These are phyloP conservation scores for Eueremaeus valkanovi DNA, from an alignment of 2,888 invertebrate species.

Conservation along the genomic window DNA sequence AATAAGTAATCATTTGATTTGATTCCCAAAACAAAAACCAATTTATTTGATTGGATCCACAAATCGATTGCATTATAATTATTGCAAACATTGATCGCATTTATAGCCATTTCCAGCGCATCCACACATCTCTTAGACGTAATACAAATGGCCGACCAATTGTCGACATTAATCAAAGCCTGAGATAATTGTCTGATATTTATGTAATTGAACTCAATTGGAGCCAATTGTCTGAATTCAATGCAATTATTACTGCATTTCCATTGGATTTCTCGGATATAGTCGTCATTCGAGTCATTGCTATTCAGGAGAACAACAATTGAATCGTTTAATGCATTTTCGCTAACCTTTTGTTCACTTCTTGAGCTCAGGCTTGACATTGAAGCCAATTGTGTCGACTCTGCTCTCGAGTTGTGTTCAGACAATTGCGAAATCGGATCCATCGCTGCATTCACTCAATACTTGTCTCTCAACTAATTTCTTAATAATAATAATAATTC, in stretches of 20 bases:
- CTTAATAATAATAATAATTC: too few relatives aligned
- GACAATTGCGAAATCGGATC: conserved; percentile 17
- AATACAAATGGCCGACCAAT: conserved; percentile 32
- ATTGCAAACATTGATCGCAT: not conserved
- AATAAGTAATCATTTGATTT: conserved; percentile 9
- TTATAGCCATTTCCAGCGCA: conserved; percentile 5
- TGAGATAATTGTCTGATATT: conserved; percentile 5
- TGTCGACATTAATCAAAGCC: not conserved
- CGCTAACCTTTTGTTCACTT: conserved; percentile 8
- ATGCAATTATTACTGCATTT: not conserved
- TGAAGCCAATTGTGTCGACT: not conserved
- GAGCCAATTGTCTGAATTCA: not conserved
- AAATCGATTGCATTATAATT: not conserved
- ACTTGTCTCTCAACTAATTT: too few relatives aligned
- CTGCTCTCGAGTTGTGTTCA: too few relatives aligned
- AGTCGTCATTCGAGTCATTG: conserved; percentile 11
- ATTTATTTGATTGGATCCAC: not conserved
- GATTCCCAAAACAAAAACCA: conserved; percentile 26
- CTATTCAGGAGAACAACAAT: not conserved
- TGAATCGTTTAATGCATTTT: not conserved
- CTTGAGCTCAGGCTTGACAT: not conserved
- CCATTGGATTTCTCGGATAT: not conserved
- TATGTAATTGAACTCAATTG: conserved; percentile 34
- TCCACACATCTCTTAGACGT: conserved; percentile 36
- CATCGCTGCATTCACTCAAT: too few relatives aligned